Evolutionary conservation across 2,113 vertebrate species (phyloP), one percentile per base, ranked within the genome.

Genomic region (Crotophaga sulcirostris): DNA sequence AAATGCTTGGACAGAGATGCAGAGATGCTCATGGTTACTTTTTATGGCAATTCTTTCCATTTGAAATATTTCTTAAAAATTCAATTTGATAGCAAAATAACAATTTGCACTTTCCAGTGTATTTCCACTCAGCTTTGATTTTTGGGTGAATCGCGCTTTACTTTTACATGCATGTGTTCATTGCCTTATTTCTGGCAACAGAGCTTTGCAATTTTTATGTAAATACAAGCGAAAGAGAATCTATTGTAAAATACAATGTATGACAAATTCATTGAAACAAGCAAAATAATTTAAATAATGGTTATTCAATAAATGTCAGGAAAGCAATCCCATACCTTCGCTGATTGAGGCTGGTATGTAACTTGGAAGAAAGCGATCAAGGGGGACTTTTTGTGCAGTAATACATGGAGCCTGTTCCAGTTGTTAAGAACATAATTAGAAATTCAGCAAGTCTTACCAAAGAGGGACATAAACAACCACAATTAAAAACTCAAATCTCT

Each of bases 261-360:
- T 78, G 68, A 93, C 54, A 92, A 91, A 84, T 60, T 81, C 59
- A 93, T 83, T 90, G 64, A 95, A 82, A 84, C 73, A 96, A 92
- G 66, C 20, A 93, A 93, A 90, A 86, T 84, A 62, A 92, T 93
- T 94, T 82, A 70, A 89, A 91, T 97, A 96, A 89, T 84, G 75
- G 63, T 83, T 86, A 47, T 84, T 83, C 76, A 94, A 62, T 94
- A 93, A 94, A 81, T 84, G 78, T 84, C 93, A 90, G 38, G 66
- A 96, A 94, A 87, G 33, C 90, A 87, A 54, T 93, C 69, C 73
- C 60, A 69, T 76, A 74, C 49, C 79, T 96, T 90, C 3, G 16
- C 70, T 93, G 85, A 90, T 78, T 2, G 40, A 95, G 63, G 28
- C 77, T 91, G 90, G 63, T 73, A 5, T 51, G 63, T 74, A 89